These are phyloP conservation scores for Pomatostomus ruficeps DNA, from an alignment of 2,113 vertebrate genomes.

Conservation along the genomic window DNA sequence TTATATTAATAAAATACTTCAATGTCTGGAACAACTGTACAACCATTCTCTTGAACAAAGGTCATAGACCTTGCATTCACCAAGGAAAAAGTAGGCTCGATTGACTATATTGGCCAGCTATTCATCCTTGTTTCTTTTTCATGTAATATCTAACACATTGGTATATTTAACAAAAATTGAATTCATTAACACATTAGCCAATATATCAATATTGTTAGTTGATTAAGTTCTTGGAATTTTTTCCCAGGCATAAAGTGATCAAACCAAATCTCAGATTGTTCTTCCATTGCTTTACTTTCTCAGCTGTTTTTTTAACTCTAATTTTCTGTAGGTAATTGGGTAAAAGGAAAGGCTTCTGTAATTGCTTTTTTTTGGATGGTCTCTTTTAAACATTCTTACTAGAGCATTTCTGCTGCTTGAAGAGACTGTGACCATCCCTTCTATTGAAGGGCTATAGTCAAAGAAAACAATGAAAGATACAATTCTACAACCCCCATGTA, in stretches of 20 bases:
- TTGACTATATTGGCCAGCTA: neutral
- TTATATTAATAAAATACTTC: neutral
- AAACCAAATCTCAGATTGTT: neutral
- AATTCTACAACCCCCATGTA: neutral
- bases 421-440: neutral
- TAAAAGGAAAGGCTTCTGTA: neutral
- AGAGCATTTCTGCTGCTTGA: neutral
- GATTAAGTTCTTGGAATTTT: neutral
- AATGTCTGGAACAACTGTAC: neutral
- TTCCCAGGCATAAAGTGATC: neutral
- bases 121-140: neutral
- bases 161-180: neutral
- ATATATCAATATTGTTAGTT: neutral
- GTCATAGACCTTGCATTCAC: neutral
- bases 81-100: neutral
- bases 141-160: neutral
- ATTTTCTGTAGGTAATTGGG: neutral
- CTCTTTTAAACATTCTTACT: neutral
- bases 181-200: neutral
- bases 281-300: neutral
- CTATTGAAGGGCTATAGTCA: neutral
- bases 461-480: neutral
- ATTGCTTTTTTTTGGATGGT: neutral
- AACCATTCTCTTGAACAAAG: neutral
- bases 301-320: neutral